Evolutionary conservation across 2,113 vertebrate species (phyloP).

Genomic region (Brienomyrus brachyistius): DNA sequence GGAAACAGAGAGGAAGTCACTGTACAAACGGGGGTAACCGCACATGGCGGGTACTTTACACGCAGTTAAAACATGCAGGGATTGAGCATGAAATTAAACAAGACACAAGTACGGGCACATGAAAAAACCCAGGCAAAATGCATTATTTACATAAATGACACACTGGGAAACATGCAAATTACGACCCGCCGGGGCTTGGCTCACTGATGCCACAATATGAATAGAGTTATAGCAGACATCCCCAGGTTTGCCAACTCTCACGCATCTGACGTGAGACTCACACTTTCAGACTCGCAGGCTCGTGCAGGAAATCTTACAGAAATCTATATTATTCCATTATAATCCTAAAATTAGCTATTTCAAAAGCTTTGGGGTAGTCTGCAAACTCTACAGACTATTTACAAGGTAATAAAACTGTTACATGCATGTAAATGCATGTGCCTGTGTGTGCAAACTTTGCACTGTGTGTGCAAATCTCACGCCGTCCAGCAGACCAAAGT

Average conservation of each 20-base stretch:
- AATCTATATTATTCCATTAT: background rate
- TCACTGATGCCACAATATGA: background rate
- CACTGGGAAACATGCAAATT: background rate
- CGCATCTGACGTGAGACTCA: background rate
- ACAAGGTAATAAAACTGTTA: background rate
- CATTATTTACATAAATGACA: background rate
- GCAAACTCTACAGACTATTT: background rate
- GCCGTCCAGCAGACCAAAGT: background rate
- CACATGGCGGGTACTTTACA: background rate
- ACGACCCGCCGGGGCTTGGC: background rate
- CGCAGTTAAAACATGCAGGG: background rate
- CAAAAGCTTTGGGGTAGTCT: background rate
- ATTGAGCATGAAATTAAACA: background rate
- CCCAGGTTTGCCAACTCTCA: background rate
- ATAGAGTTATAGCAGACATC: background rate
- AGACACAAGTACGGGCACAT: background rate
- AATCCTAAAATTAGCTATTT: background rate
- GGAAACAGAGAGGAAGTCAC: background rate
- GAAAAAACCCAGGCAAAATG: background rate
- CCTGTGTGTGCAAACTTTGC: background rate
- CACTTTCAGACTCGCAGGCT: background rate
- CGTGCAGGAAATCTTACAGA: background rate
- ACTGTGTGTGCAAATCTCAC: background rate
- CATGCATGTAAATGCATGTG: background rate
- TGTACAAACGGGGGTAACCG: background rate